These are phyloP conservation scores for Nebria brevicollis DNA, from an alignment of 2,888 invertebrate species.

Conservation along the genomic window DNA sequence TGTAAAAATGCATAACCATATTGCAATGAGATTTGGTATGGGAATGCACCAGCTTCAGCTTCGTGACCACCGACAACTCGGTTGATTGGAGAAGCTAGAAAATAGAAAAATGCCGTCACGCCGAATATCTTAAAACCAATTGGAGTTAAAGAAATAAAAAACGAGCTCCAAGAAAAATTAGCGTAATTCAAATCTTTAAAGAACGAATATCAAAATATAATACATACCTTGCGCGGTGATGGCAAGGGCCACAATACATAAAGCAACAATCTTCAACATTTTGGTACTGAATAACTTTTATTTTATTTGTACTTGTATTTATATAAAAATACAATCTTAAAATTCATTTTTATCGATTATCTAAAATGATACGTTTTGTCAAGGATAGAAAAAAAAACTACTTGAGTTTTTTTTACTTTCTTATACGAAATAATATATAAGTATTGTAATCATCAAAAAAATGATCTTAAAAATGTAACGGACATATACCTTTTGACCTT, in stretches of 20 bases:
- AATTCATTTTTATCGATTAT: not conserved
- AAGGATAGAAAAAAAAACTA: not conserved
- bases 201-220: not conserved
- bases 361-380: not conserved
- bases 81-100: slow-evolving; percentile 4
- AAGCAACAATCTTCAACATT: slow-evolving; percentile 29
- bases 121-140: not conserved
- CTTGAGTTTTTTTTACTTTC: not conserved
- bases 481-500: no score
- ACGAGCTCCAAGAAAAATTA: not conserved
- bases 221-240: slow-evolving; percentile 26
- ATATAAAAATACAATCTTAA: not conserved
- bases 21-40: slow-evolving; percentile 65
- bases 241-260: slow-evolving; percentile 31
- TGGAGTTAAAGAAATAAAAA: not conserved
- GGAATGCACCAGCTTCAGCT: slow-evolving; percentile 62
- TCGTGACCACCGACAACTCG: slow-evolving; percentile 37
- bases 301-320: not conserved
- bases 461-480: no score
- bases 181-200: not conserved
- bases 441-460: no score
- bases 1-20: slow-evolving; percentile 60
- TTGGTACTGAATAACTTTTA: slow-evolving; percentile 1
- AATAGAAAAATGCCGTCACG: no score
- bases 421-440: no score